Evolutionary conservation across 1,140 invertebrate species (phyloP), one percentile per base, ranked within the genome.

Genomic region (Trigoniulus corallinus): DNA sequence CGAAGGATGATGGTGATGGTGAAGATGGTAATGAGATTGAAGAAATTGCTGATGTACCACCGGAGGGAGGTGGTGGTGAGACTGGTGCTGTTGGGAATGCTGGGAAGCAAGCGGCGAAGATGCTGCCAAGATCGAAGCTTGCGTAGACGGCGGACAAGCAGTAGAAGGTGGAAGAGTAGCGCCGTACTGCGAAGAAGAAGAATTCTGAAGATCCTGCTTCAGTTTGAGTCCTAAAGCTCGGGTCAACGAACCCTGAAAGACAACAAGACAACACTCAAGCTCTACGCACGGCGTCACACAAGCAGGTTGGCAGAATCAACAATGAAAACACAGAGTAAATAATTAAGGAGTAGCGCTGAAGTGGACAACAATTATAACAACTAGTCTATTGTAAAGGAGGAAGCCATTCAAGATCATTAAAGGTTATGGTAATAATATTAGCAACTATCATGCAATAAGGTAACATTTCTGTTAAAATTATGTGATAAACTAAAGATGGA

Each of bases 231-330:
- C 81, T 34, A 86, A 71, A 13, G 81, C 82, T 54, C 81, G 72
- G 50, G 79, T 80, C 60, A 84, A 69, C 34, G 81, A 84, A 40
- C 81, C 81, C 81, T 84, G 69, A 39, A 69, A 71, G 46, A 52
- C 45, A 57, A 41, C 44, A 48, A 48, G n/a, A 50, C n/a, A n/a
- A n/a, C n/a, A n/a, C n/a, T n/a, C n/a, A 52, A 4, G 20, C 7
- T 43, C 2, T 39, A 26, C 24, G 25, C 26, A 40, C 27, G 25
- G 49, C 21, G 13, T 41, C 22, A 50, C 43, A 43, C 21, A 48
- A 46, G 39, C 25, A 34, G 20, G 20, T 2, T 34, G 2, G 2
- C 3, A 34, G 22, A 23, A 47, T 20, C 20, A 55, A 45, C 21
- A 47, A 46, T 48, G 20, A 27, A 20, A 3, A 43, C 22, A 23